Evolutionary conservation across 2,888 invertebrate genomes (phyloP), one percentile per base, ranked within the genome.

Genomic region (Clistopyga incitator): DNA sequence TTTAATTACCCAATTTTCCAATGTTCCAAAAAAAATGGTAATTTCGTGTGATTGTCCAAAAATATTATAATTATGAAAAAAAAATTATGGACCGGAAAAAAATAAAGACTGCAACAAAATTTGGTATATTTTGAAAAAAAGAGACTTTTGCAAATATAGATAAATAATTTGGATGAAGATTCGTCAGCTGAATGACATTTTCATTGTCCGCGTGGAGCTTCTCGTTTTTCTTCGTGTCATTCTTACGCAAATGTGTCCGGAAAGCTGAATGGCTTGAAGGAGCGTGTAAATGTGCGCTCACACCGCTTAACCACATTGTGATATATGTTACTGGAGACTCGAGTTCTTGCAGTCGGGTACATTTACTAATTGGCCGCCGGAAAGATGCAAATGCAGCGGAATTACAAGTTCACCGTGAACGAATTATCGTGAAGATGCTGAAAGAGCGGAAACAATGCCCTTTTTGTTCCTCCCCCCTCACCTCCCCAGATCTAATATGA

Each of bases 361-460:
- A 23, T 70, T 78, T 61, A 47, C 65, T 78, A 78, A 72, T 78
- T 72, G 78, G 65, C 72, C 42, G 45, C 78, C n/a, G 47, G 38
- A 47, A 59, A 45, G 20, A 42, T 64, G 52, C 56, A 64, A 29
- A 54, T 23, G 29, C 34, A 20, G 47, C 20, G 13, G 13, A 45
- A 50, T 38, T 29, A 34, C 34, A 45, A 56, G 56, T 34, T 18
- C n/a, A 64, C 52, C 25, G 42, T 54, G 71, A 11, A n/a, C 78
- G 52, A 78, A 71, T 78, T 78, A 78, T 78, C 71, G 64, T 65
- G 20, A 42, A 54, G 42, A 65, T 20, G 18, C 64, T 20, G 71
- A 42, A 25, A n/a, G 52, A 45, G 42, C 54, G 65, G 20, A 72
- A 78, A 78, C 78, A 78, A 72, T 72, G 20, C 64, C 29, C 45